These are phyloP conservation scores for Buceros bicornis DNA, from an alignment of 2,797 vertebrate genomes.

Conservation along the genomic window DNA sequence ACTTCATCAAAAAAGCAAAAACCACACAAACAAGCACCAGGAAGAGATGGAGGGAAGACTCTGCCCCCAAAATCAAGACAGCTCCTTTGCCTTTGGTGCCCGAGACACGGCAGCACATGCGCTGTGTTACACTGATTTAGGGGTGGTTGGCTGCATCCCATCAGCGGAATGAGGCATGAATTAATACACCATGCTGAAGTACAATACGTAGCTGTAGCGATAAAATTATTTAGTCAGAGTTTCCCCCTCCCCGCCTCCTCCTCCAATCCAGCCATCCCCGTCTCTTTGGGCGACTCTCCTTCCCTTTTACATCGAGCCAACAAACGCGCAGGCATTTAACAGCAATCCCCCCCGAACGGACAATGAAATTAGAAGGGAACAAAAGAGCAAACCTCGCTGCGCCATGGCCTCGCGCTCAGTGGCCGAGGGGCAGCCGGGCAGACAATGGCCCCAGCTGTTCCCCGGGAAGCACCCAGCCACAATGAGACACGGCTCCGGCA, in stretches of 20 bases:
- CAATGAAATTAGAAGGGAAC: slow-evolving; percentile 23
- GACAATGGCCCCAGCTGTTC: slow-evolving; percentile 61
- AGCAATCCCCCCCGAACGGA: not conserved
- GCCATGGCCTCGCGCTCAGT: slow-evolving; percentile 4
- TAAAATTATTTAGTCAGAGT: not conserved
- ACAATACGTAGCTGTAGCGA: not conserved
- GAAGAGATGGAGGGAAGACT: not conserved
- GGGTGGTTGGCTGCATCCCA: not conserved
- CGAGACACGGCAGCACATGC: not conserved
- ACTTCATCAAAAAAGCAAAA: not conserved
- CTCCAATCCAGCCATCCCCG: not conserved
- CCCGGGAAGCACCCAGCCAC: not conserved
- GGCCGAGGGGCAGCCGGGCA: not conserved
- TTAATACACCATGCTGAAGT: not conserved
- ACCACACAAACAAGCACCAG: rapidly evolving
- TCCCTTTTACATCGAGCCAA: not conserved
- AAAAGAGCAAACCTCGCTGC: slow-evolving; percentile 54
- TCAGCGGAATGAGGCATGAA: not conserved
- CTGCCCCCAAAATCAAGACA: not conserved
- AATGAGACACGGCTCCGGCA: not conserved
- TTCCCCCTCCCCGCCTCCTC: rapidly evolving
- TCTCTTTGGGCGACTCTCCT: not conserved
- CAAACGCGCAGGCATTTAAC: not conserved
- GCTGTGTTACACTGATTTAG: not conserved
- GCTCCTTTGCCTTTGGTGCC: not conserved